These are phyloP conservation scores for Megathymus violae DNA, from an alignment of 1,140 invertebrate genomes.

Conservation along the genomic window DNA sequence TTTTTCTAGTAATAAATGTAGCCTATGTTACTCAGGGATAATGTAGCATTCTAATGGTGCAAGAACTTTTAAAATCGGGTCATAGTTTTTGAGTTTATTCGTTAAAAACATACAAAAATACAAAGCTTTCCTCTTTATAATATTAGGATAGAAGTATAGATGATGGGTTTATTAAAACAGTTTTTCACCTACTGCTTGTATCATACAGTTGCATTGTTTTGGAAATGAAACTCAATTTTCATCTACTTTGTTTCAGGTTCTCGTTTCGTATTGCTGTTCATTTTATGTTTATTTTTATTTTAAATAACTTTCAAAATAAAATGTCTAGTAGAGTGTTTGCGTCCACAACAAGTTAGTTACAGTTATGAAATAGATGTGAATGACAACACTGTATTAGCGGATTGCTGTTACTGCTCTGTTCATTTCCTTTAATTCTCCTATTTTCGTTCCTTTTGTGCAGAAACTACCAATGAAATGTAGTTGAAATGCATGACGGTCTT, in stretches of 20 bases:
- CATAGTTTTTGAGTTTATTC: no score
- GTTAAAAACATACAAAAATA: no score
- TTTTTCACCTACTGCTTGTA: no score
- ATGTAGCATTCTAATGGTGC: no score
- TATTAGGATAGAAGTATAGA: no score
- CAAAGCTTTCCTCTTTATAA: no score
- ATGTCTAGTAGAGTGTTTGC: conserved; percentile 22
- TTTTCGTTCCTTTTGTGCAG: neutral
- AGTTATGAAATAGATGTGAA: conserved; percentile 33
- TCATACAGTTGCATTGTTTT: conserved; percentile 3
- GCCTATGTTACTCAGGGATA: no score
- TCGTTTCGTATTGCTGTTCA: conserved; percentile 11
- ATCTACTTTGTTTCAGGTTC: conserved; percentile 18
- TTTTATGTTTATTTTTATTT: conserved; percentile 29
- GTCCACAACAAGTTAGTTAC: conserved; percentile 22
- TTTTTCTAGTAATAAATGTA: no score
- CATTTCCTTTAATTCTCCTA: conserved; percentile 24
- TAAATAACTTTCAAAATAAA: conserved; percentile 22
- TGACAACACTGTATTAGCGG: conserved; percentile 7
- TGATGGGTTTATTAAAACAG: no score
- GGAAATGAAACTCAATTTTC: conserved; percentile 15
- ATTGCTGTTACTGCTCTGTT: conserved; percentile 20
- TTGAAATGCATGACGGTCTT: neutral
- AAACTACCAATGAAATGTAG: neutral
- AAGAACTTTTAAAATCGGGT: no score